Percentiles rank a stretch among this genome's conserved stretches.
These are phyloP conservation scores for Luperina nickerlii DNA, from an alignment of 2,888 invertebrate genomes.

Conservation along the genomic window DNA sequence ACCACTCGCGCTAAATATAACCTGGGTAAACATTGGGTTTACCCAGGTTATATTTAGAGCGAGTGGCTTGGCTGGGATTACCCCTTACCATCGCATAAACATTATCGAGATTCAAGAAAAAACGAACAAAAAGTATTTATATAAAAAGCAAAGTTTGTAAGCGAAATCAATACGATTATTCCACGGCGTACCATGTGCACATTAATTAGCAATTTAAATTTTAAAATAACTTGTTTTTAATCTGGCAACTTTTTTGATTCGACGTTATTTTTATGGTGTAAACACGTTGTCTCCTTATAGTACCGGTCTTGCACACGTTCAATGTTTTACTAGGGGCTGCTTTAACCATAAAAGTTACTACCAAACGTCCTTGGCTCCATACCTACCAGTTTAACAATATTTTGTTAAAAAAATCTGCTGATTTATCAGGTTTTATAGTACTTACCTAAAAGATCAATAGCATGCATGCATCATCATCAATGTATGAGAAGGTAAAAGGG, in stretches of 20 bases:
- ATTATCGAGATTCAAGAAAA: conserved; percentile 12
- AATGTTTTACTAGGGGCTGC: conserved; percentile 20
- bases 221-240: conserved; percentile 39
- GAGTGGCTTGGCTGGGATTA: conserved; percentile 20
- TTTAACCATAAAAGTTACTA: conserved; percentile 29
- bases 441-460: neutral
- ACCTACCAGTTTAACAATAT: conserved; percentile 1
- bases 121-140: conserved; percentile 22
- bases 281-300: conserved; percentile 7
- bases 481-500: neutral
- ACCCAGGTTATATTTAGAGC: no score
- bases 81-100: conserved; percentile 24
- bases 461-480: no score
- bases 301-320: conserved; percentile 10
- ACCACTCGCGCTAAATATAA: neutral
- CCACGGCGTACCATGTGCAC: conserved; percentile 6
- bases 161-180: conserved; percentile 18
- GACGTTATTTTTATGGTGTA: conserved; percentile 22
- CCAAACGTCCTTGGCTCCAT: conserved; percentile 18
- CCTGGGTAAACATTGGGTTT: conserved; percentile 11
- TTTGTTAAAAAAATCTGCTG: conserved; percentile 7
- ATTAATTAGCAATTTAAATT: conserved; percentile 22
- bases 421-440: neutral
- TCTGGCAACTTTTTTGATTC: conserved; percentile 14
- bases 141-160: conserved; percentile 13